Percentiles rank a stretch among this genome's conserved stretches.
Conservation (phyloP, 1,140 invertebrate species). For the Neodiprion lecontei region DNA sequence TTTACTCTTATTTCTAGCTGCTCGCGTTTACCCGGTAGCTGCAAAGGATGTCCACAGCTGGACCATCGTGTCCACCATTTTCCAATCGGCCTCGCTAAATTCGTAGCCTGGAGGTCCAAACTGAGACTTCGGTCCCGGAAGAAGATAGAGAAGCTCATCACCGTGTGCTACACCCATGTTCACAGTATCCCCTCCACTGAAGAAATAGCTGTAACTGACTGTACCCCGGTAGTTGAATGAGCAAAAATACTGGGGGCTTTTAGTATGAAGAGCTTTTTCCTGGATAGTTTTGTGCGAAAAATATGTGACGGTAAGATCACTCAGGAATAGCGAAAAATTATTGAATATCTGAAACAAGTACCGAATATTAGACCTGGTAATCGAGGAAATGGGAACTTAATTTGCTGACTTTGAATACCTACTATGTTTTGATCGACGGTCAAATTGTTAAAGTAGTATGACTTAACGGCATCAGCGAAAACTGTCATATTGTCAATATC, state of each 20-base stretch:
- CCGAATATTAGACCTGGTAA: not conserved
- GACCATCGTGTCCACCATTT: conserved; percentile 1
- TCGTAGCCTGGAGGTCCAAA: not conserved
- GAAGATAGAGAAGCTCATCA: not conserved
- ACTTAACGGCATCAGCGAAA: not conserved
- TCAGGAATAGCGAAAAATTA: not conserved
- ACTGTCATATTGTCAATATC: not conserved
- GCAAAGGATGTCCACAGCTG: not conserved
- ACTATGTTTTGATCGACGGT: not conserved
- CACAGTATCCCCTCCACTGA: not conserved
- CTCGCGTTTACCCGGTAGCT: too few relatives aligned
- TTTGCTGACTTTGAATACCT: not conserved
- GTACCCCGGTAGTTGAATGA: conserved; percentile 5
- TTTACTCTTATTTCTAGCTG: too few relatives aligned
- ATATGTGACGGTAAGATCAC: not conserved
- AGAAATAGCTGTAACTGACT: not conserved
- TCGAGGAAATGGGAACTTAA: not conserved
- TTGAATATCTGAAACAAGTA: not conserved
- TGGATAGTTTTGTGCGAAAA: not conserved
- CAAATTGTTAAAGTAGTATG: not conserved
- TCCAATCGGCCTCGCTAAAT: not conserved
- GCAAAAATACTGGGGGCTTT: not conserved
- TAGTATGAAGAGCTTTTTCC: not conserved
- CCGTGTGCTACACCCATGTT: not conserved
- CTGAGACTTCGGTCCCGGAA: not conserved